Evolutionary conservation across 1,140 invertebrate genomes (phyloP).

Genomic region (Achroia grisella): DNA sequence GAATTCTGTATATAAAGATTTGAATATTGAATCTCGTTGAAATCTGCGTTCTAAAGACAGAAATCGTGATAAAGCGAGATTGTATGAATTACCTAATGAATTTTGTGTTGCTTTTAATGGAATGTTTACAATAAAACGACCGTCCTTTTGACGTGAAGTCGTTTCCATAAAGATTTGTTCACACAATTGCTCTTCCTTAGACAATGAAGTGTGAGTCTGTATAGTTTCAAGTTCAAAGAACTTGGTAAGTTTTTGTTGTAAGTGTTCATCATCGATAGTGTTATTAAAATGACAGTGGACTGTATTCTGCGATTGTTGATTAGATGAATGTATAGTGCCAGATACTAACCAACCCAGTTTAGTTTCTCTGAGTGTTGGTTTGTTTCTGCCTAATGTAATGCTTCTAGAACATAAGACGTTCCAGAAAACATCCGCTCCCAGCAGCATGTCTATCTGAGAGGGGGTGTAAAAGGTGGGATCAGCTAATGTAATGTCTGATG

Average conservation of each 20-base stretch:
- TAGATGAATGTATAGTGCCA: constrained; percentile 5
- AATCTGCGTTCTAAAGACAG: no score
- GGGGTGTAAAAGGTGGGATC: constrained; percentile 24
- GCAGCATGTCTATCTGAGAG: constrained; percentile 14
- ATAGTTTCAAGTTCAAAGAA: constrained; percentile 21
- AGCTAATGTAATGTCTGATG: constrained; percentile 18
- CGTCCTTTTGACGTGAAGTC: no score
- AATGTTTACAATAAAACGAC: no score
- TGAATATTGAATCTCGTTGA: constrained; percentile 15
- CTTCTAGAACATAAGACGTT: constrained; percentile 10
- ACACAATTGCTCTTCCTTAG: constrained; percentile 17
- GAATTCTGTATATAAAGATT: constrained; percentile 24
- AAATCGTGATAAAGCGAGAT: no score
- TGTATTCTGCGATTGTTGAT: neutral
- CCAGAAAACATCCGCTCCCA: constrained; percentile 33
- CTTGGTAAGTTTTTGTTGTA: constrained; percentile 8
- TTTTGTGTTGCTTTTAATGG: no score
- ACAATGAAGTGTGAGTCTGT: constrained; percentile 1
- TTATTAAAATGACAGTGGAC: constrained; percentile 4
- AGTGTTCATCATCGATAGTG: neutral
- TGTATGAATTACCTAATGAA: no score
- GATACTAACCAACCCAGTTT: constrained; percentile 26
- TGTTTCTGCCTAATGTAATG: constrained; percentile 17
- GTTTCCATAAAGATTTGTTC: no score
- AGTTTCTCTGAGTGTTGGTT: constrained; percentile 27